phyloP scores from a whole-genome alignment of 2,113 vertebrate genomes.

The Puffinus mauretanicus region DNA sequence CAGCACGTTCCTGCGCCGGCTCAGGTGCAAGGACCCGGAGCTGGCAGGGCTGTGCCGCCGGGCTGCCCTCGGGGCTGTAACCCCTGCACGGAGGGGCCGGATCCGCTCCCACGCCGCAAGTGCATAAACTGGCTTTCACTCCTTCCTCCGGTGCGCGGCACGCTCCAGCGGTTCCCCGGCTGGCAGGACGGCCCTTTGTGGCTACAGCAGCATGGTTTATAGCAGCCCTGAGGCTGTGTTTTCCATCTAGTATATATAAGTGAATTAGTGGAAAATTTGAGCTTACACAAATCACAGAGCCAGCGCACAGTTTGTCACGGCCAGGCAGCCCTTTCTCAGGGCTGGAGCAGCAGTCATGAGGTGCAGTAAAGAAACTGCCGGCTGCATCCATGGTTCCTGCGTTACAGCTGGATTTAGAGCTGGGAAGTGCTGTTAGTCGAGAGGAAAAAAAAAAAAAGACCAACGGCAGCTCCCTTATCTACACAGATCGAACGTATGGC shows the following conservation, averaged over 20 bases:
- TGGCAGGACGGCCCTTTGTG: not conserved
- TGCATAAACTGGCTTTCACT: not conserved
- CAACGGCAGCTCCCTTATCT: not conserved
- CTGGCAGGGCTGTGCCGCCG: not conserved
- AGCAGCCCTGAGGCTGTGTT: conserved; percentile 53
- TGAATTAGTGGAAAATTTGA: conserved; percentile 60
- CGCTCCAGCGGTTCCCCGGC: conserved; percentile 15
- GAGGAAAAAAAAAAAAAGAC: not conserved
- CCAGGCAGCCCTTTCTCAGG: not conserved
- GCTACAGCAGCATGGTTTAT: conserved; percentile 38
- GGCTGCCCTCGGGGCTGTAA: fast-evolving
- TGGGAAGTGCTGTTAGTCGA: not conserved
- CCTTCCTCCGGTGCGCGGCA: not conserved
- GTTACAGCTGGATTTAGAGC: not conserved
- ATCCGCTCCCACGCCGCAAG: not conserved
- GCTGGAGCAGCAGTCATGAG: not conserved
- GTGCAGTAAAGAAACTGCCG: not conserved
- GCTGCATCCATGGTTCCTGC: not conserved
- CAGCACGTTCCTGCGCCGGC: fast-evolving
- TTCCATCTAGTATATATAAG: conserved; percentile 30
- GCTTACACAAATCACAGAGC: conserved; percentile 41
- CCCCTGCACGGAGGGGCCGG: fast-evolving
- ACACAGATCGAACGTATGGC: not conserved
- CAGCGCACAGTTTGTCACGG: not conserved
- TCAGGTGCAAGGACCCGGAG: fast-evolving